A percentile compares a stretch with the other conserved stretches of the same genome.
These are phyloP conservation scores for Scaptomyza hsui DNA, from an alignment of 1,140 invertebrate species.

Conservation along the genomic window DNA sequence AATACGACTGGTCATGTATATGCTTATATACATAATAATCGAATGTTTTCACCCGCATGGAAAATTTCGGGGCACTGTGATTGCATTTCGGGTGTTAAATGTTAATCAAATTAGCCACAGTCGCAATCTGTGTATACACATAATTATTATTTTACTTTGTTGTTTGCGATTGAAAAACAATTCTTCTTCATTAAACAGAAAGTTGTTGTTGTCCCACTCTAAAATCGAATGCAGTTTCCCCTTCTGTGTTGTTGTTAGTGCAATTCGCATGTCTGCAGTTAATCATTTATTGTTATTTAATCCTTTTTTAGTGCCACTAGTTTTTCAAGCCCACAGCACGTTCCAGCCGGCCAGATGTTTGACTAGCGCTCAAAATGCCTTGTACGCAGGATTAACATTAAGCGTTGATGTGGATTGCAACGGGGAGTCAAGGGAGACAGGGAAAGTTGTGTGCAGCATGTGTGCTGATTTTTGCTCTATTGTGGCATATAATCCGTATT, in stretches of 20 bases:
- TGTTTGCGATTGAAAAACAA: slow-evolving; percentile 56
- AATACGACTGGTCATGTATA: slow-evolving; percentile 18
- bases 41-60: slow-evolving; percentile 48
- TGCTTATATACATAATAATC: slow-evolving; percentile 9
- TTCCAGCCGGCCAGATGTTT: slow-evolving; percentile 60
- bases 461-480: slow-evolving; percentile 77
- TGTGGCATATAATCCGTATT: slow-evolving; percentile 74
- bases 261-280: slow-evolving; percentile 15
- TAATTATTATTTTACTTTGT: slow-evolving; percentile 42
- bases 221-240: slow-evolving; percentile 11
- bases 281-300: slow-evolving; percentile 66
- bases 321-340: slow-evolving; percentile 36
- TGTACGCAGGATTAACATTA: slow-evolving; percentile 71
- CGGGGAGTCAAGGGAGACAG: slow-evolving; percentile 17
- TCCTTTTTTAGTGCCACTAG: slow-evolving; percentile 54
- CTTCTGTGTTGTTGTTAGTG: background rate
- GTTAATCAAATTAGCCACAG: slow-evolving; percentile 68
- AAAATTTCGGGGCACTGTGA: slow-evolving; percentile 12
- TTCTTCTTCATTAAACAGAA: slow-evolving; percentile 63
- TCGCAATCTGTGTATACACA: slow-evolving; percentile 70
- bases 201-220: background rate
- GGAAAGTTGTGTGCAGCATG: slow-evolving; percentile 41
- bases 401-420: slow-evolving; percentile 26
- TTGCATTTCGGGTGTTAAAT: slow-evolving; percentile 39
- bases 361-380: slow-evolving; percentile 60